Base-by-base conservation (phyloP, 1,140 invertebrate species). In the Nasonia giraulti region DNA sequence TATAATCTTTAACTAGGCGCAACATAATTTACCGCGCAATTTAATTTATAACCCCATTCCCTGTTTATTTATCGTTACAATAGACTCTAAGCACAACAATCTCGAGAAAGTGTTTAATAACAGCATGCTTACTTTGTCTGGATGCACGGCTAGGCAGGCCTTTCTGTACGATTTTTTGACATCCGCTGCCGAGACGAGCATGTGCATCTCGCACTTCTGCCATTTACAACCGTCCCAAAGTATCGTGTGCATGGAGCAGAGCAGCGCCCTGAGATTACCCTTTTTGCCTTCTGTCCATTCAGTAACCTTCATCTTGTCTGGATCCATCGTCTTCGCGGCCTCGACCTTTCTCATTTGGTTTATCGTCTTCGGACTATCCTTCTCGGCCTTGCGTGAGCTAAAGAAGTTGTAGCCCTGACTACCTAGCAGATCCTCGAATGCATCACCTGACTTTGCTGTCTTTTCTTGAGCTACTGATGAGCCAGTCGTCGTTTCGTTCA, bases 151-250 rank as follows among this genome's bases (percentile, higher is more conserved):
- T 17, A 99, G 94, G 89, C 98, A 99, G 31, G 99, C 99, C 91
- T 97, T 98, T 66, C 98, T 94, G 92, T 99, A 99, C 62, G 96
- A 95, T 90, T 99, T 99, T 92, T 99, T 99, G 17, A 99, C 99
- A 92, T 99, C 97, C 4, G 96, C 96, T 10, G 97, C 92, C 0
- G 96, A 95, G 0, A 99, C 97, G 33, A 99, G 94, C 84, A 99
- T 97, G 89, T 97, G 96, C 98, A 99, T 99, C 87, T 98, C 97
- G 88, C 96, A 96, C 86, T 96, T 96, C 85, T 96, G 95, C 99
- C 99, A 99, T 86, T 97, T 96, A 2, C 91, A 91, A 77, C 97
- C 97, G 75, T 97, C 97, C 99, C 99, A 99, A 40, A 99, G 92
- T 11, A 99, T 96, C 0, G 96, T 97, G 89, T 99, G 97, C 89